A percentile compares a stretch with the other conserved stretches of the same genome.
These are phyloP conservation scores for Aplidium turbinatum DNA, from an alignment of 23 tunicate species.

Conservation along the genomic window DNA sequence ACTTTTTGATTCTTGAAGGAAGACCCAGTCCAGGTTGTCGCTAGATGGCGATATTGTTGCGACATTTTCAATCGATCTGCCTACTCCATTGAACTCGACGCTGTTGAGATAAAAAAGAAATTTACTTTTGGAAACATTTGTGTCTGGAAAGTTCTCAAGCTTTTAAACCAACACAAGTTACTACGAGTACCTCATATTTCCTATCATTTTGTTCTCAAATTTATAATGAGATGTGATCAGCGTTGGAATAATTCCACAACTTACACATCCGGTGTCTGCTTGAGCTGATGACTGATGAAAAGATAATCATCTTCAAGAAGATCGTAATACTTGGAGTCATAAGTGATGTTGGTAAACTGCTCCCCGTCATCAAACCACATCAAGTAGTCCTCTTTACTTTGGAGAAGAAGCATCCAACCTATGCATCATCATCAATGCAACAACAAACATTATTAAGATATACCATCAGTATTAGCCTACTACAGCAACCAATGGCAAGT, in stretches of 20 bases:
- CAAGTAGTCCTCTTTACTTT: conserved; percentile 28
- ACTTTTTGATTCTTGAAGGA: neutral
- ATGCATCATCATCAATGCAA: neutral
- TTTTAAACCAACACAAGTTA: too few relatives aligned
- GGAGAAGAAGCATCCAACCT: conserved; percentile 87
- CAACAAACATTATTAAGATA: too few relatives aligned
- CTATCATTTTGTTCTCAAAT: too few relatives aligned
- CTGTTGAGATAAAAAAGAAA: too few relatives aligned
- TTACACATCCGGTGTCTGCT: conserved; percentile 65
- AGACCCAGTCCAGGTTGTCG: conserved; percentile 22
- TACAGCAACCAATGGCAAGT: too few relatives aligned
- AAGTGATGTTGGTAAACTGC: conserved; percentile 82
- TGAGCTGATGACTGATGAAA: conserved; percentile 46
- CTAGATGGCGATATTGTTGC: conserved; percentile 16
- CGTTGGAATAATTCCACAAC: too few relatives aligned
- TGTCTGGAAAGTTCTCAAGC: too few relatives aligned
- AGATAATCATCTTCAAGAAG: conserved; percentile 55
- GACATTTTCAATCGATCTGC: neutral
- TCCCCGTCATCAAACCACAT: conserved; percentile 62
- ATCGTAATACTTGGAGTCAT: conserved; percentile 65
- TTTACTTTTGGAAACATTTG: too few relatives aligned
- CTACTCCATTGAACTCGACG: conserved; percentile 14
- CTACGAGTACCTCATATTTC: too few relatives aligned
- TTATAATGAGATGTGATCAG: too few relatives aligned
- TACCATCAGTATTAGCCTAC: too few relatives aligned